Percentiles rank a stretch among this genome's conserved stretches.
These are phyloP conservation scores for Acanthaster planci DNA, from an alignment of 35 echinoderm and acorn worm genomes.

Conservation along the genomic window DNA sequence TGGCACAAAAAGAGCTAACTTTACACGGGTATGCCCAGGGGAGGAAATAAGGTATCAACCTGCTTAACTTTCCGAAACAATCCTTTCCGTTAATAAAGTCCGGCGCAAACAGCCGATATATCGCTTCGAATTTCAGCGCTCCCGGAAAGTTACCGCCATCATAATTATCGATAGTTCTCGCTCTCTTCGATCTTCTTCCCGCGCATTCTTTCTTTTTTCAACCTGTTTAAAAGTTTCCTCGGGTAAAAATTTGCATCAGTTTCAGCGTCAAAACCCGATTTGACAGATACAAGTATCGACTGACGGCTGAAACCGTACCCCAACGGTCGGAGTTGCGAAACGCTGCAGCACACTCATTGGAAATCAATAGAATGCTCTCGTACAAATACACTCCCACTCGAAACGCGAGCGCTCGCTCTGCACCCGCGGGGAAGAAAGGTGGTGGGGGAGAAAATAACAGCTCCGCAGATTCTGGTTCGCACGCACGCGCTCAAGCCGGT, in stretches of 20 bases:
- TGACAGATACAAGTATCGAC: conserved; percentile 29
- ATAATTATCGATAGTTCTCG: conserved; percentile 8
- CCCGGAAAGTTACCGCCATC: conserved; percentile 6
- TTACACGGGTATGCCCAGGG: neutral
- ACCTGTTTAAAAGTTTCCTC: too few relatives aligned
- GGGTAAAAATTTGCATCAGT: conserved; percentile 14
- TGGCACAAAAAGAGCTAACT: conserved; percentile 1
- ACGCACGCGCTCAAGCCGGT: neutral
- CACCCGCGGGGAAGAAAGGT: neutral
- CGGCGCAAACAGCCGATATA: conserved; percentile 22
- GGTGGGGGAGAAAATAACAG: too few relatives aligned
- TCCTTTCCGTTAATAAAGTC: conserved; percentile 19
- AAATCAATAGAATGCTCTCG: conserved; percentile 2
- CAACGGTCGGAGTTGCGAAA: neutral
- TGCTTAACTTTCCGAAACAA: conserved; percentile 25
- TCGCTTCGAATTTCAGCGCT: conserved; percentile 7
- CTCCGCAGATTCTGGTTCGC: too few relatives aligned
- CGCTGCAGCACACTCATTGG: neutral
- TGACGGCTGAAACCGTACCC: conserved; percentile 5
- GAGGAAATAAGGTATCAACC: conserved; percentile 20
- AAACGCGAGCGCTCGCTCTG: conserved; percentile 2
- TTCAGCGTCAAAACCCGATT: conserved; percentile 22
- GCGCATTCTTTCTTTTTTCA: too few relatives aligned
- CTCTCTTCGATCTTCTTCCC: too few relatives aligned
- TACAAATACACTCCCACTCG: conserved; percentile 26